These are phyloP conservation scores for Hydropotes inermis DNA, from an alignment of 2,113 vertebrate species.

Conservation along the genomic window DNA sequence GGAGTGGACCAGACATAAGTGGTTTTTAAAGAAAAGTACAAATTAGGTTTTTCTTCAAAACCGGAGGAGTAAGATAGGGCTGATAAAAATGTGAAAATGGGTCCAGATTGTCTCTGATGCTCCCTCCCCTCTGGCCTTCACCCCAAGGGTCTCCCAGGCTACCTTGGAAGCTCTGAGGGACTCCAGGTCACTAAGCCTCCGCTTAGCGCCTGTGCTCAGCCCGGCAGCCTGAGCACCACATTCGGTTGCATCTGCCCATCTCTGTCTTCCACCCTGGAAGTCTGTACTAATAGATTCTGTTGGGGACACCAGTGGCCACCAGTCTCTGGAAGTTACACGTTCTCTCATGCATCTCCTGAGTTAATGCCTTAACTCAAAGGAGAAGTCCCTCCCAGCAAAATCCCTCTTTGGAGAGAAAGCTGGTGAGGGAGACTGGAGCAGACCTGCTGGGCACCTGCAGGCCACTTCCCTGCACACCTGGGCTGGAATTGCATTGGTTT, in stretches of 20 bases:
- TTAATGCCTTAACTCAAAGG: background rate
- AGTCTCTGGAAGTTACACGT: background rate
- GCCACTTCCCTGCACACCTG: accelerated
- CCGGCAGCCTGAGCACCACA: background rate
- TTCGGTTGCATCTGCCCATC: background rate
- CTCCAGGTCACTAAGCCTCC: background rate
- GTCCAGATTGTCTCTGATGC: background rate
- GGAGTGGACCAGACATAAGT: background rate
- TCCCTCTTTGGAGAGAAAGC: background rate
- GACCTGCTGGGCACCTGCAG: background rate
- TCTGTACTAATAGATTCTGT: background rate
- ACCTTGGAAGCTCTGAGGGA: background rate
- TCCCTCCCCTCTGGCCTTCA: background rate
- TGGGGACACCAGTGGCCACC: accelerated
- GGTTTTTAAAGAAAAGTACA: background rate
- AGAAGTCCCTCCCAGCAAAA: background rate
- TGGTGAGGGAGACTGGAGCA: background rate
- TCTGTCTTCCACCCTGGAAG: background rate
- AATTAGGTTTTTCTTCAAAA: background rate
- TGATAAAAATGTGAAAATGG: background rate
- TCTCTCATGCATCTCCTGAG: background rate
- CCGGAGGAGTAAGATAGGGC: background rate
- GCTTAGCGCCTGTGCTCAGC: background rate
- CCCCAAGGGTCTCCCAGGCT: background rate
- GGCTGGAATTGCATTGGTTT: too few species aligned